A percentile compares a stretch with the other conserved stretches of the same genome.
phyloP scores from a whole-genome alignment of 2,113 vertebrate genomes.

The Thymallus thymallus region DNA sequence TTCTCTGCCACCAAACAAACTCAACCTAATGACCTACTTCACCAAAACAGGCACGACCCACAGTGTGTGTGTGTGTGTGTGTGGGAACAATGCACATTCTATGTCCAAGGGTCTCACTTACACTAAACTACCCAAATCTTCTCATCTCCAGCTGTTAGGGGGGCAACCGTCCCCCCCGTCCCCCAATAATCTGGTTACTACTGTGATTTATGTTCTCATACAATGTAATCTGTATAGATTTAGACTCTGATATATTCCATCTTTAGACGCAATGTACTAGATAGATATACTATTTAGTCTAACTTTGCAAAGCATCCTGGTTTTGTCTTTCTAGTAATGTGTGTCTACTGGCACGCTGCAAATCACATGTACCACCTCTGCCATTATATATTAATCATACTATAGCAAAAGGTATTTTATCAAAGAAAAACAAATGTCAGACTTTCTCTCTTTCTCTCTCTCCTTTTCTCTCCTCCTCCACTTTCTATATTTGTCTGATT shows the following conservation, averaged over 20 bases:
- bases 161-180: too few relatives aligned
- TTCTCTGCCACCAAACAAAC: background rate
- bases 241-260: background rate
- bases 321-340: background rate
- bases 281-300: background rate
- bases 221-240: slow-evolving; percentile 32
- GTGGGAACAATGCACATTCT: slow-evolving; percentile 19
- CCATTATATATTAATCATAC: background rate
- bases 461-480: too few relatives aligned
- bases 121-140: slow-evolving; percentile 52
- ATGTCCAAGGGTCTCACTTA: slow-evolving; percentile 30
- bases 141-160: slow-evolving; percentile 52
- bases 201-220: background rate
- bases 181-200: slow-evolving; percentile 36
- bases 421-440: background rate
- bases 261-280: too few relatives aligned
- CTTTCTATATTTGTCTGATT: too few relatives aligned
- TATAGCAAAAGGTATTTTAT: background rate
- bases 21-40: background rate
- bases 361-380: too few relatives aligned
- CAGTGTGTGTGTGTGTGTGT: background rate
- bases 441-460: too few relatives aligned
- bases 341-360: background rate
- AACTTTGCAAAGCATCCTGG: background rate
- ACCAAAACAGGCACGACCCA: background rate